Evolutionary conservation across 2,797 vertebrate genomes (phyloP).

Genomic region (Thunnus albacares): DNA sequence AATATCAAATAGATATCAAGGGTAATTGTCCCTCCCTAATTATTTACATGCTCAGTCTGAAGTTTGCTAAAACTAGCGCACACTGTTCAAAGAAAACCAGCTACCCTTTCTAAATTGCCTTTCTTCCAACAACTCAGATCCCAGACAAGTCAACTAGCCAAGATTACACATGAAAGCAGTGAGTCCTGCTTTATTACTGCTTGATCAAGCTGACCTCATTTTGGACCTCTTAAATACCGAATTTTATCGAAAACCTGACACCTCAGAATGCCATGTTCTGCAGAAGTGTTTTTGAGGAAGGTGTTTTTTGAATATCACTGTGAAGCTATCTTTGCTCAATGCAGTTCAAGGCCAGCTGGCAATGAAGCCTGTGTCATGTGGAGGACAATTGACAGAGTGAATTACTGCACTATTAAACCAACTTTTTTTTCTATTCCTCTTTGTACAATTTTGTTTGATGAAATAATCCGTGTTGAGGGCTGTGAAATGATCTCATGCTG

Average conservation of each 20-base stretch:
- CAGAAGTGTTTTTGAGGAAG: slow-evolving; percentile 22
- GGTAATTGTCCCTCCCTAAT: neutral
- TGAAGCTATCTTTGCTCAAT: slow-evolving; percentile 35
- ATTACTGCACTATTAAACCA: slow-evolving; percentile 48
- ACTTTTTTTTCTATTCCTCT: slow-evolving; percentile 5
- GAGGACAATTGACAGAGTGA: slow-evolving; percentile 47
- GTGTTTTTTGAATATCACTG: slow-evolving; percentile 3
- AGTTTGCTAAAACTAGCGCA: neutral
- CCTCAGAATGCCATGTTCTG: slow-evolving; percentile 21
- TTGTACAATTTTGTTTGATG: slow-evolving; percentile 49
- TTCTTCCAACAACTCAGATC: slow-evolving; percentile 21
- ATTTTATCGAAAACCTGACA: slow-evolving; percentile 40
- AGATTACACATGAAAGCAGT: slow-evolving; percentile 43
- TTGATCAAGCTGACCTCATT: slow-evolving; percentile 45
- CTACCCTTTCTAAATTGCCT: slow-evolving; percentile 10
- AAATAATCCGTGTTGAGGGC: slow-evolving; percentile 42
- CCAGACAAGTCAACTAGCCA: slow-evolving; percentile 30
- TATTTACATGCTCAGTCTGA: slow-evolving; percentile 13
- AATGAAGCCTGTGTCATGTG: slow-evolving; percentile 17
- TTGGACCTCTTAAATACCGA: slow-evolving; percentile 21
- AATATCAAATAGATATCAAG: neutral
- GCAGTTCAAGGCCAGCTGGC: slow-evolving; percentile 30
- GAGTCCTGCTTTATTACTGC: slow-evolving; percentile 37
- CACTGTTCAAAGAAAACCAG: slow-evolving; percentile 39
- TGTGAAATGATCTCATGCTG: slow-evolving; percentile 56